Evolutionary conservation across 2,888 invertebrate species (phyloP), one percentile per base, ranked within the genome.

Genomic region (Crossocerus cetratus): DNA sequence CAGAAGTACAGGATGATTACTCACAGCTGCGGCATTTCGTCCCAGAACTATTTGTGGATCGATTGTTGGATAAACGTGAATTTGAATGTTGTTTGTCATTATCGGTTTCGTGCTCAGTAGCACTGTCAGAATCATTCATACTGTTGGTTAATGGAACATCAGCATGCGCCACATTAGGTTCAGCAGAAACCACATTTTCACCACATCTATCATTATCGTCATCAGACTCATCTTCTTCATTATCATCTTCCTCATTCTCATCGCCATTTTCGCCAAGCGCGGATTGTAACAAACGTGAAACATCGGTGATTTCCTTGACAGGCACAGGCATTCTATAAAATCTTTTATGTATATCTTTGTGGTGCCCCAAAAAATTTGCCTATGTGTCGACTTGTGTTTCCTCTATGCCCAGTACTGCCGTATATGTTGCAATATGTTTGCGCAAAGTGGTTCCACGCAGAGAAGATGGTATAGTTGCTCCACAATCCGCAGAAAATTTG

Each of bases 401-500:
- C 32, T 77, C 55, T 22, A 85, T 60, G 45, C 74, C 72, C 55
- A 83, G 69, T 63, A 76, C 65, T 16, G 81, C 72, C 20, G 80
- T 83, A 16, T 74, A 77, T 5, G 84, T 83, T 1, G 83, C 83
- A 43, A 84, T 80, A 61, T 84, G 83, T 65, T 83, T 85, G 18
- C 82, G 67, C 8, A 83, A 60, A 8, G 58, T 65, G 3, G 83
- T 84, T 21, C 77, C 80, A n/a, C 78, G 71, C 20, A 84, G 67
- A 54, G 77, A 69, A 45, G 57, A 43, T 3, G 81, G 84, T 42
- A 78, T 43, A 21, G 49, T 44, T 56, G 85, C 83, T 42, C 83
- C 83, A 77, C 81, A 85, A 44, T 69, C 64, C 2, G 58, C n/a
- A 4, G 84, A 72, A 69, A 73, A 83, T 65, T 78, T 60, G 14